Base-by-base conservation (phyloP, 1,140 invertebrate species). In the Dendroctonus valens region DNA sequence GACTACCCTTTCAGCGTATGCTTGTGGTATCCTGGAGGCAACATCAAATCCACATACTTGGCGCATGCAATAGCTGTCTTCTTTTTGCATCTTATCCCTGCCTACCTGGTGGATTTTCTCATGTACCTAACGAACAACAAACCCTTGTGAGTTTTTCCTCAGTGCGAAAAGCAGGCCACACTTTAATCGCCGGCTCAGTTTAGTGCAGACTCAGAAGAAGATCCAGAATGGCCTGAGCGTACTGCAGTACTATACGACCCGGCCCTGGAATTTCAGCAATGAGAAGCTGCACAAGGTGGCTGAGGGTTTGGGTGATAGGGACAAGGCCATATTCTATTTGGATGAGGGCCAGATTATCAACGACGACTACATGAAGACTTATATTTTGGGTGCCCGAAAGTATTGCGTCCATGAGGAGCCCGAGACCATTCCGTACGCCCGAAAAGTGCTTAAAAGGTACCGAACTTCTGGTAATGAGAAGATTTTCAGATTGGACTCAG, bases 161-260 rank as follows among this genome's bases (percentile, higher is more conserved):
- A 9, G 7, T 11, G 5, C 53, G 41, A 41, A 7, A 6, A 39
- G 49, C 15, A 49, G 8, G 14, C 7, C 9, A 48, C 14, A 60
- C 6, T 15, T 41, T 55, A 55, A 41, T 54, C 39, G 0, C 40
- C 9, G 59, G 65, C 77, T 79, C 73, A 88, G 87, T 72, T 82
- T 91, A 80, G 81, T 91, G 0, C 83, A 83, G 68, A 81, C 86
- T 5, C 89, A 91, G 76, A 83, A 84, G 11, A 83, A 84, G 52
- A 82, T 91, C 6, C 83, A 82, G 6, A 80, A 79, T 42, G 89
- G 89, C 0, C 68, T 90, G 0, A 79, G 84, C 61, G 79, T 90
- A 0, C 77, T 96, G 0, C 87, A 93, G 71, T 96, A 92, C 77
- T 97, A 96, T 75, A 95, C 92, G 5, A 91, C 87, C 3, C 87